Evolutionary conservation across 2,113 vertebrate species (phyloP).

Genomic region (Donacobius atricapilla): DNA sequence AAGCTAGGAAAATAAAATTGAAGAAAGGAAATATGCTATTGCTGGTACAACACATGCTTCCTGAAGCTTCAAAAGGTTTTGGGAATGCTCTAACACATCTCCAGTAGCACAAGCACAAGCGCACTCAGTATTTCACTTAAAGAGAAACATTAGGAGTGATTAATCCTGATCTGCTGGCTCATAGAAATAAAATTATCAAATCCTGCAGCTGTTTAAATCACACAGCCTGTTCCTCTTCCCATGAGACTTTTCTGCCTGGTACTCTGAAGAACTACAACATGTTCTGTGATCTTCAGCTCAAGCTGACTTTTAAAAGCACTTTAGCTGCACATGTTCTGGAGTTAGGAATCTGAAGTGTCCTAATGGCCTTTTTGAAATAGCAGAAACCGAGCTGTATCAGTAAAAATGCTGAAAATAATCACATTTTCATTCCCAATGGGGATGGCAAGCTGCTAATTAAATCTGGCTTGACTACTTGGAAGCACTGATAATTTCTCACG

Average conservation of each 20-base stretch:
- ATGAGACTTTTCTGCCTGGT: not conserved
- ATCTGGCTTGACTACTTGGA: not conserved
- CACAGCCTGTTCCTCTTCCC: not conserved
- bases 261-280: not conserved
- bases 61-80: not conserved
- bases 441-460: slow-evolving; percentile 20
- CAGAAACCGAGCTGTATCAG: not conserved
- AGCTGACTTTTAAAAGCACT: not conserved
- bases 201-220: not conserved
- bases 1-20: not conserved
- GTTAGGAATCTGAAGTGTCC: not conserved
- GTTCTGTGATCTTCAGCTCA: not conserved
- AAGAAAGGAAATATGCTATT: not conserved
- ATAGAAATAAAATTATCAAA: not conserved
- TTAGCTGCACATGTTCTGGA: not conserved
- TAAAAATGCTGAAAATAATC: slow-evolving; percentile 1
- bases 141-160: not conserved
- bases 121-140: not conserved
- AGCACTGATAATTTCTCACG: not conserved
- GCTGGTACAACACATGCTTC: not conserved
- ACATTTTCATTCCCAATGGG: not conserved
- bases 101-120: not conserved
- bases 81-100: not conserved
- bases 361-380: not conserved
- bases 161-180: not conserved